Evolutionary conservation across 1,140 invertebrate genomes (phyloP).

Genomic region (Polypedilum vanderplanki): DNA sequence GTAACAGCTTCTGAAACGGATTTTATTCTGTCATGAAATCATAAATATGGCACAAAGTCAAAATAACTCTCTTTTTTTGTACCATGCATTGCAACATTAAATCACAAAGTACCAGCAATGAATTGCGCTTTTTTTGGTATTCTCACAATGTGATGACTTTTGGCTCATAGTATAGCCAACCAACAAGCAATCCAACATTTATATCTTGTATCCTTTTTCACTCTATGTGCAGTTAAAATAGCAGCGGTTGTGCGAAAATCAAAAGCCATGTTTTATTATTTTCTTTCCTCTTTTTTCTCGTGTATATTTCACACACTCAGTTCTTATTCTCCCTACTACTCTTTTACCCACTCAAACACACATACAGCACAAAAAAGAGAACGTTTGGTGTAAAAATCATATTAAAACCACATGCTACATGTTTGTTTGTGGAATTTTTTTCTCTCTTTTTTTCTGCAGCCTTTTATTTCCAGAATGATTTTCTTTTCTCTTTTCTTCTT

Average conservation of each 20-base stretch:
- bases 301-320: not conserved
- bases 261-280: constrained; percentile 27
- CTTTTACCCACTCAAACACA: not conserved
- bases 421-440: constrained; percentile 21
- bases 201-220: not conserved
- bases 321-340: not conserved
- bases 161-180: not conserved
- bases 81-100: constrained; percentile 2
- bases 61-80: not conserved
- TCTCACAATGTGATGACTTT: not conserved
- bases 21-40: not conserved
- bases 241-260: constrained; percentile 13
- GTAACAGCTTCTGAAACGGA: not conserved
- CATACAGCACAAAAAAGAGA: not conserved
- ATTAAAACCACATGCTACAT: constrained; percentile 28
- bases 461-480: constrained; percentile 13
- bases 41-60: constrained; percentile 13
- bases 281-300: not conserved
- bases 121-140: not conserved
- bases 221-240: not conserved
- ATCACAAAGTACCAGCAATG: constrained; percentile 16
- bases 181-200: not conserved
- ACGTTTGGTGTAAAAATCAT: constrained; percentile 23
- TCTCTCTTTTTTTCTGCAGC: constrained; percentile 3
- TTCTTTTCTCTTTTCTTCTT: constrained; percentile 9